Conservation (phyloP, 2,113 vertebrate genomes). For the Ammodytes marinus region DNA sequence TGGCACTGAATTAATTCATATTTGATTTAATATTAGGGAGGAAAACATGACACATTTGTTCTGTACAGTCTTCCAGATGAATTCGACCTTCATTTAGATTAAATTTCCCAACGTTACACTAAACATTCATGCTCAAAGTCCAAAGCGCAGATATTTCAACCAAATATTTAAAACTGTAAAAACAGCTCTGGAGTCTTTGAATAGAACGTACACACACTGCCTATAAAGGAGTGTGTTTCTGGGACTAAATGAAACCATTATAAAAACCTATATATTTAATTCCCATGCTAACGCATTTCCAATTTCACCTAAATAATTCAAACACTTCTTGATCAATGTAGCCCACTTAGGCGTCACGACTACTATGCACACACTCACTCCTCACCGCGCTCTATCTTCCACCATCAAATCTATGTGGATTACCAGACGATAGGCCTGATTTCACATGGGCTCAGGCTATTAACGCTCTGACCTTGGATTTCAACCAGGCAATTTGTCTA, state of each 20-base stretch:
- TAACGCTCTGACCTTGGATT: slow-evolving; percentile 80
- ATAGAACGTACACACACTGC: not conserved
- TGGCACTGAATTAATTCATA: slow-evolving; percentile 20
- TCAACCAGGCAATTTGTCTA: slow-evolving; percentile 78
- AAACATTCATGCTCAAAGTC: not conserved
- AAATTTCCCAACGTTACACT: slow-evolving; percentile 17
- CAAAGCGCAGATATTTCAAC: slow-evolving; percentile 20
- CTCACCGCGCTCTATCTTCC: slow-evolving; percentile 35
- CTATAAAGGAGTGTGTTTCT: not conserved
- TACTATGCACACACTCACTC: slow-evolving; percentile 15
- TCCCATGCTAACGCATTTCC: slow-evolving; percentile 5
- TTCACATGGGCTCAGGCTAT: slow-evolving; percentile 77
- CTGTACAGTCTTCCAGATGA: slow-evolving; percentile 36
- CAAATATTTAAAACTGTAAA: slow-evolving; percentile 37
- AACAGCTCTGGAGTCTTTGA: not conserved
- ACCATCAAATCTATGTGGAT: slow-evolving; percentile 70
- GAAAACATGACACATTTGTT: slow-evolving; percentile 7
- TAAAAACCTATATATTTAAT: slow-evolving; percentile 35
- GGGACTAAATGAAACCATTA: not conserved
- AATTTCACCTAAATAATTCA: slow-evolving; percentile 37
- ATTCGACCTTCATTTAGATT: slow-evolving; percentile 31
- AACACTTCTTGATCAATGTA: not conserved
- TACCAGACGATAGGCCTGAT: slow-evolving; percentile 73
- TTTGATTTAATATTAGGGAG: slow-evolving; percentile 27
- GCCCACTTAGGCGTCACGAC: slow-evolving; percentile 9